Evolutionary conservation across 2,888 invertebrate genomes (phyloP).

Genomic region (Xylota sylvarum): DNA sequence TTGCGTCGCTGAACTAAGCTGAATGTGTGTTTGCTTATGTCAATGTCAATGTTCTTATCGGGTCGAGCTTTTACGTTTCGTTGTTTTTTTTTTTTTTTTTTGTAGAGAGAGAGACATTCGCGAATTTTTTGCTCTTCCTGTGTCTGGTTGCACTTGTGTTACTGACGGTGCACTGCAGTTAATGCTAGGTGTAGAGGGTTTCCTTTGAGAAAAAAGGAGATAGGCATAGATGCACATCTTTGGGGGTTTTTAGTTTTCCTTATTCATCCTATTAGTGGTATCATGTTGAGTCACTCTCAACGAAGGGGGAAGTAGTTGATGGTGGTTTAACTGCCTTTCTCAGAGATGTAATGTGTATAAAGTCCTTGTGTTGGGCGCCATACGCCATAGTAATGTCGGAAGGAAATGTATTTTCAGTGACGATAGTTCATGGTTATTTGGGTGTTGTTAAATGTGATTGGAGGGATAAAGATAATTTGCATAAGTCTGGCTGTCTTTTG

Average conservation of each 20-base stretch:
- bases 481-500: neutral
- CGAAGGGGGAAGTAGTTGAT: neutral
- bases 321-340: neutral
- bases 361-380: constrained; percentile 25
- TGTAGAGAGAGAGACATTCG: constrained; percentile 19
- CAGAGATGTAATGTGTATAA: neutral
- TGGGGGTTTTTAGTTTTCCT: constrained; percentile 3
- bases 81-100: constrained; percentile 7
- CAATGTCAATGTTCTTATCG: constrained; percentile 64
- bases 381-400: constrained; percentile 1
- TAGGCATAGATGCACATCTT: constrained; percentile 24
- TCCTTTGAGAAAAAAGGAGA: constrained; percentile 2
- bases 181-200: neutral
- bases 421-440: constrained; percentile 11
- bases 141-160: constrained; percentile 1
- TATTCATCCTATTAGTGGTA: constrained; percentile 11
- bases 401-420: neutral
- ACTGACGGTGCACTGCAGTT: constrained; percentile 1
- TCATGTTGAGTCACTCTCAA: constrained; percentile 6
- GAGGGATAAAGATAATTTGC: neutral
- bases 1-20: constrained; percentile 31
- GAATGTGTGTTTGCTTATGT: constrained; percentile 43
- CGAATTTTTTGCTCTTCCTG: constrained; percentile 26
- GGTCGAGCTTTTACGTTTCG: constrained; percentile 1
- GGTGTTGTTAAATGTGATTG: neutral